Percentiles rank a stretch among this genome's conserved stretches.
Conservation (phyloP, 2,797 vertebrate genomes). For the Spinus pinus region DNA sequence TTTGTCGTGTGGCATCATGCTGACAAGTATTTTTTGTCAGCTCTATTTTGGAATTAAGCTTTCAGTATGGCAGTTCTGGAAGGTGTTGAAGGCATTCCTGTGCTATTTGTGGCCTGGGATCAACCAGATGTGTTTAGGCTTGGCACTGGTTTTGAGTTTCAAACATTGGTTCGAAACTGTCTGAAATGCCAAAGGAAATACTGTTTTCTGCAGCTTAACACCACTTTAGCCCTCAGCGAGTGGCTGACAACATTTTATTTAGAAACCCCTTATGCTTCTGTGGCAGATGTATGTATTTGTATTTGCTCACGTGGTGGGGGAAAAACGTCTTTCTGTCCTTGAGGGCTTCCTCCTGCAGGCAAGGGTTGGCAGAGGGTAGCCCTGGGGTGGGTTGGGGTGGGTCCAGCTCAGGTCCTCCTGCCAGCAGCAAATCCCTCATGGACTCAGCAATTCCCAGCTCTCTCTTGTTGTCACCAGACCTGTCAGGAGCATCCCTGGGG, state of each 20-base stretch:
- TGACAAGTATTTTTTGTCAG: slow-evolving; percentile 81
- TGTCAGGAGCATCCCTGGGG: not conserved
- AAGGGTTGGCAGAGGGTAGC: not conserved
- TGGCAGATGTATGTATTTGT: slow-evolving; percentile 55
- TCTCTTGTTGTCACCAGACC: not conserved
- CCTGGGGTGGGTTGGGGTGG: not conserved
- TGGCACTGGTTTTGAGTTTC: slow-evolving; percentile 81
- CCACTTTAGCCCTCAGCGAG: slow-evolving; percentile 75
- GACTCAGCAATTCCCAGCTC: not conserved
- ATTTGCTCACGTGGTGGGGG: slow-evolving; percentile 20
- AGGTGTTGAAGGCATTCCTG: slow-evolving; percentile 88
- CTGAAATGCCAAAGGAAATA: slow-evolving; percentile 82
- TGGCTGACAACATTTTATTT: slow-evolving; percentile 75
- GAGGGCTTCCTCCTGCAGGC: not conserved
- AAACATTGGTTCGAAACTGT: slow-evolving; percentile 78
- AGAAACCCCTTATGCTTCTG: slow-evolving; percentile 65
- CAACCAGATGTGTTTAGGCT: slow-evolving; percentile 87
- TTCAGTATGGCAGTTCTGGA: slow-evolving; percentile 84
- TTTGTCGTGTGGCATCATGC: slow-evolving; percentile 78
- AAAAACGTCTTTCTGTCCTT: not conserved
- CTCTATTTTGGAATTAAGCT: slow-evolving; percentile 89
- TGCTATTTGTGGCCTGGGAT: slow-evolving; percentile 89
- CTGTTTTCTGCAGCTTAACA: slow-evolving; percentile 75
- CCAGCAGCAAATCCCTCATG: not conserved
- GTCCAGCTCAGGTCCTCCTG: not conserved